Evolutionary conservation across 2,113 vertebrate species (phyloP).

Genomic region (Rhea pennata): DNA sequence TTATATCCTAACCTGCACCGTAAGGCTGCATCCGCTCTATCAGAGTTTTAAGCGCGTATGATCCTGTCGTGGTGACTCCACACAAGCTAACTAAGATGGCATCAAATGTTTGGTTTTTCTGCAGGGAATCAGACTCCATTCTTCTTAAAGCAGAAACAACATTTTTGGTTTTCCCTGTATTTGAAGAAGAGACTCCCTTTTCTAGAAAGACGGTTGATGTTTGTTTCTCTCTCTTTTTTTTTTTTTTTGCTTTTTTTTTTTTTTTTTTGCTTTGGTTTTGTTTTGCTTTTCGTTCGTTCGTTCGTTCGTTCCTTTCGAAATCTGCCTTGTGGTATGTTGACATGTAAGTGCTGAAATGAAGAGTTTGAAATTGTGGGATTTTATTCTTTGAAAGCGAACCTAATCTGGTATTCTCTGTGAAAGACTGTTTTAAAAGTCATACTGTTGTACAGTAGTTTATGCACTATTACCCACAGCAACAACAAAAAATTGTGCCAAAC

Average conservation of each 20-base stretch:
- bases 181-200: conserved; percentile 90
- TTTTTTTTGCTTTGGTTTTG: conserved; percentile 11
- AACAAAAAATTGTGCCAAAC: conserved; percentile 94
- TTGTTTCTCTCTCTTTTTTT: conserved; percentile 49
- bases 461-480: conserved; percentile 91
- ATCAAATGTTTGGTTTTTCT: conserved; percentile 86
- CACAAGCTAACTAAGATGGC: conserved; percentile 76
- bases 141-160: conserved; percentile 92
- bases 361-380: conserved; percentile 79
- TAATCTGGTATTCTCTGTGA: conserved; percentile 81
- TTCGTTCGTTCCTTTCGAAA: conserved; percentile 78
- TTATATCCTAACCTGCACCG: conserved; percentile 89
- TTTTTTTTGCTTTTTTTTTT: conserved; percentile 39
- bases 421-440: conserved; percentile 83
- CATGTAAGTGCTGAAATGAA: conserved; percentile 88
- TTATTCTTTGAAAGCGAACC: conserved; percentile 78
- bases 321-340: conserved; percentile 86
- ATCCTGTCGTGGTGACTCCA: conserved; percentile 75
- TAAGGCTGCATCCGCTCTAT: conserved; percentile 69
- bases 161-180: conserved; percentile 93
- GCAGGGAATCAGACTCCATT: conserved; percentile 87
- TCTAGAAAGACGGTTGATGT: conserved; percentile 88
- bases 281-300: background rate
- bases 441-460: conserved; percentile 95
- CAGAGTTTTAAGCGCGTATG: conserved; percentile 62